Evolutionary conservation across 1,140 invertebrate genomes (phyloP), one percentile per base, ranked within the genome.

Genomic region (Drosophila rhopaloa): DNA sequence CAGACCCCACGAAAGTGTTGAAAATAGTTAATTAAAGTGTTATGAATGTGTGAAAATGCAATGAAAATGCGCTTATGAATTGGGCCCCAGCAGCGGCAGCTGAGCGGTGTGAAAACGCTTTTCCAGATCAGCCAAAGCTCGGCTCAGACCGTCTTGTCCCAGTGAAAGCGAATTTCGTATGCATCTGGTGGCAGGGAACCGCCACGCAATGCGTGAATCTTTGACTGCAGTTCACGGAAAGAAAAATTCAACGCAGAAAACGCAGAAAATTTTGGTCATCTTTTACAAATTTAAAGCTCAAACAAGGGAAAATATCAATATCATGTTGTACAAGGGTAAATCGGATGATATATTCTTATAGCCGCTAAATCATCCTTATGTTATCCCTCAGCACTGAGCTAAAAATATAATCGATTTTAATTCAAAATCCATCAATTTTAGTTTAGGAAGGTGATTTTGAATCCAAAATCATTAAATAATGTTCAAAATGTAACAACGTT

Each of bases 151-250:
- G 29, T 11, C 29, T 54, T 41, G 53, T 41, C 59, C 14, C 80
- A 88, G 84, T 89, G 84, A 89, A 89, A 89, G 84, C 84, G 84
- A 89, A 89, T 89, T 81, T 81, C 57, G 57, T 83, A 79, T 76
- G 79, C 75, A 81, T 75, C 40, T 55, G 37, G 27, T 32, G 37
- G 65, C 51, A 38, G 43, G 38, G 37, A 48, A 24, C 35, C 47
- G 32, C 54, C 40, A 81, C 84, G 73, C 84, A 81, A 62, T 84
- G 85, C 85, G 84, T 88, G 70, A 85, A 54, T 51, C 57, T 63
- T n/a, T 11, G 13, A 16, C 50, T 37, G 14, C 14, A 57, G 37
- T 24, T 41, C 55, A 60, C 55, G 2, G 16, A 35, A 51, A 35
- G 16, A 43, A 60, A 60, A 60, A 60, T 9, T 10, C 6, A 0